Conservation (phyloP, 1,140 invertebrate genomes). For the Penaeus chinensis region DNA sequence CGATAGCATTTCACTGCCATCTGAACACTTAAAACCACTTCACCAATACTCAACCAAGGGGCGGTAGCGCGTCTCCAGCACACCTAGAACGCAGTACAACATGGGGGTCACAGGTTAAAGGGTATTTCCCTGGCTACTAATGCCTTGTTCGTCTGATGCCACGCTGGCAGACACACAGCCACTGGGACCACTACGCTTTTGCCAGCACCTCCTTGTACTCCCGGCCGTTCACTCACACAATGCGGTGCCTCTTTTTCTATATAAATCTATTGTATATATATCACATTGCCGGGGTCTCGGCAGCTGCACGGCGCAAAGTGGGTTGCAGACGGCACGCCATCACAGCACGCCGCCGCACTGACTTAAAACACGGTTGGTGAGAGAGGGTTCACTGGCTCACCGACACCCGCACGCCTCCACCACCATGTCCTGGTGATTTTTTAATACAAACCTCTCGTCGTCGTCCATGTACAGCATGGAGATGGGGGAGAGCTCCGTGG, state of each 20-base stretch:
- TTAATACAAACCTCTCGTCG: slow-evolving; percentile 91
- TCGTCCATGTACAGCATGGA: slow-evolving; percentile 96
- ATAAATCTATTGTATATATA: slow-evolving; percentile 10
- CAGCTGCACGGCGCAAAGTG: slow-evolving; percentile 3
- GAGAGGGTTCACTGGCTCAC: slow-evolving; percentile 68
- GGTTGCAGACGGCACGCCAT: background rate
- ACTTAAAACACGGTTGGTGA: background rate
- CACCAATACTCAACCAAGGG: no score
- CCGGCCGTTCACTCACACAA: slow-evolving; percentile 3
- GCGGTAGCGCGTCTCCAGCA: no score
- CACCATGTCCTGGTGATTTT: slow-evolving; percentile 97
- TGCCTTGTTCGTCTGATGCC: no score
- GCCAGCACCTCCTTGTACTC: background rate
- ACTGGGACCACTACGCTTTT: no score
- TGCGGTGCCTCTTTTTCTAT: slow-evolving; percentile 11
- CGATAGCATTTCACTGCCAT: no score
- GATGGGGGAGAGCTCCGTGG: slow-evolving; percentile 87
- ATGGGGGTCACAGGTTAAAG: no score
- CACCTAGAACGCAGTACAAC: no score
- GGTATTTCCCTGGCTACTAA: no score
- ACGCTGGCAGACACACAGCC: no score
- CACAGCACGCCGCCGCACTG: slow-evolving; percentile 3
- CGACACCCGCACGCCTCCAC: slow-evolving; percentile 94
- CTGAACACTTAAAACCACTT: no score
- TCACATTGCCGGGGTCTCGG: slow-evolving; percentile 29